A percentile compares a stretch with the other conserved stretches of the same genome.
Evolutionary conservation across 2,888 invertebrate species (phyloP).

Genomic region (Thymelicus lineola): DNA sequence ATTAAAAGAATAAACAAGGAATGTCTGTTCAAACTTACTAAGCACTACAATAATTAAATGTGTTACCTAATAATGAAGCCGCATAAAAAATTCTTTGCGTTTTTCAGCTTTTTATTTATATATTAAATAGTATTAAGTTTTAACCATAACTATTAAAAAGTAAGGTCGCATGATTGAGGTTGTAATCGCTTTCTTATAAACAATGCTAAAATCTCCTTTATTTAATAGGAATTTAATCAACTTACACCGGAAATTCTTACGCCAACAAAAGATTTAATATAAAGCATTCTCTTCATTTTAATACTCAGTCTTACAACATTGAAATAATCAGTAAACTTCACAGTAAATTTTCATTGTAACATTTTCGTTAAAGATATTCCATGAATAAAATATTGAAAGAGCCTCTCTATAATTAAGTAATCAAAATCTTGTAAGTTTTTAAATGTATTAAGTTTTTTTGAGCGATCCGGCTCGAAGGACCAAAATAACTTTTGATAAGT

Average conservation of each 20-base stretch:
- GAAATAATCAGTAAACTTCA: constrained; percentile 1
- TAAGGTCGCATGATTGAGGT: too few species aligned
- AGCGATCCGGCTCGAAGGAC: not conserved
- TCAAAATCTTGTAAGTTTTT: constrained; percentile 2
- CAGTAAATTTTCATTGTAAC: constrained; percentile 7
- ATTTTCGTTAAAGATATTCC: not conserved
- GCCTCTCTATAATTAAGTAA: not conserved
- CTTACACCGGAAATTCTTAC: constrained; percentile 12
- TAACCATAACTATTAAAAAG: too few species aligned
- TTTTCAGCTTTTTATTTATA: too few species aligned
- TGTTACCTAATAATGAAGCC: too few species aligned
- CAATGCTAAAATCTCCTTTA: not conserved
- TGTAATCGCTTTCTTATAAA: not conserved
- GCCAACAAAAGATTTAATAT: constrained; percentile 15
- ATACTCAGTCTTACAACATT: constrained; percentile 2
- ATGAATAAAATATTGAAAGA: not conserved
- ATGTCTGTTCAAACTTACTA: too few species aligned
- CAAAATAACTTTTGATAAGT: not conserved
- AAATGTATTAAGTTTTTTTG: not conserved
- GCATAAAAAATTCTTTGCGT: too few species aligned
- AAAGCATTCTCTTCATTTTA: constrained; percentile 11
- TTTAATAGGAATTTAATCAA: constrained; percentile 13
- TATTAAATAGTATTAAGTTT: too few species aligned
- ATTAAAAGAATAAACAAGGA: too few species aligned
- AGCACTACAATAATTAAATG: too few species aligned